A percentile compares a stretch with the other conserved stretches of the same genome.
phyloP scores from a whole-genome alignment of 2,888 invertebrate species.

The Drosophila suboccidentalis region DNA sequence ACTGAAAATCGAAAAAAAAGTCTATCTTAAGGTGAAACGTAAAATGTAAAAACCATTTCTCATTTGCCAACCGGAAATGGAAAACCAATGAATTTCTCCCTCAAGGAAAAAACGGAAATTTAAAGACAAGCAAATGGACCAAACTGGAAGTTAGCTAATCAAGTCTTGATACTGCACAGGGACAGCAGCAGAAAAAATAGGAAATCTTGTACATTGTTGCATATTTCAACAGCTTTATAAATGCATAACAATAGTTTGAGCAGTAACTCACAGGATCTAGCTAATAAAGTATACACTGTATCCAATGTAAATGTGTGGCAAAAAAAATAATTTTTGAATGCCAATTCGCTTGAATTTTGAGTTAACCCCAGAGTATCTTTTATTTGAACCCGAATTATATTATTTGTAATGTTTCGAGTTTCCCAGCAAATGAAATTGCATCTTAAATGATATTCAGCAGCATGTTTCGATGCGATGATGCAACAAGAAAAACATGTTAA shows the following conservation, averaged over 20 bases:
- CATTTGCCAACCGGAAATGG: conserved; percentile 1
- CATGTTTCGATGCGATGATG: neutral
- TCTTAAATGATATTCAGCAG: conserved; percentile 2
- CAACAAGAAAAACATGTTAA: conserved; percentile 3
- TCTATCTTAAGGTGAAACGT: neutral
- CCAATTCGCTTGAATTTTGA: neutral
- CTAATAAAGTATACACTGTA: neutral
- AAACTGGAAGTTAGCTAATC: conserved; percentile 3
- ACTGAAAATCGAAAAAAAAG: neutral
- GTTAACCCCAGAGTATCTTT: neutral
- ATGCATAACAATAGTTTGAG: neutral
- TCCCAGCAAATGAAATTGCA: conserved; percentile 5
- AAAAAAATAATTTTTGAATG: neutral
- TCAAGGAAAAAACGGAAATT: conserved; percentile 7
- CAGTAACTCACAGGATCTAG: neutral
- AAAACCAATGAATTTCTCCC: conserved; percentile 8
- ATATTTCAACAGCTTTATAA: neutral
- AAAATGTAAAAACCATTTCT: conserved; percentile 2
- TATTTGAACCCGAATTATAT: no score
- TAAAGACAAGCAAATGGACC: neutral
- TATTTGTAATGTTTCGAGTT: neutral
- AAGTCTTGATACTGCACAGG: neutral
- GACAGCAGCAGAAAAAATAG: neutral
- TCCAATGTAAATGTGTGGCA: neutral
- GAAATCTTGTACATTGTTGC: neutral